phyloP scores from a whole-genome alignment of 2,797 vertebrate genomes.

The Cossypha dichroa region DNA sequence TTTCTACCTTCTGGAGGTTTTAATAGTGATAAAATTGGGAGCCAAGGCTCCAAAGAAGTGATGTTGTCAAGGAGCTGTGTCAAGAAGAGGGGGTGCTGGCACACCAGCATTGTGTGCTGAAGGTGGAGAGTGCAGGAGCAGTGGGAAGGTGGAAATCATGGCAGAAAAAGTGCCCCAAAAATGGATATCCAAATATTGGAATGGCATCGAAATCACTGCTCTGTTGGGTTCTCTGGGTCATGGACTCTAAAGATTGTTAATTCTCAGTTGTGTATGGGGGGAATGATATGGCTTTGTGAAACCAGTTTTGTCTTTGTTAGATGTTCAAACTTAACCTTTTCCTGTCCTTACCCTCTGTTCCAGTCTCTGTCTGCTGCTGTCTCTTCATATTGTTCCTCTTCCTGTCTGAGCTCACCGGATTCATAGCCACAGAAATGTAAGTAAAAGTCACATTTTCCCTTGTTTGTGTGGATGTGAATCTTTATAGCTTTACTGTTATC shows the following conservation, averaged over 20 bases:
- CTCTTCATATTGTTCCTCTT: conserved; percentile 99
- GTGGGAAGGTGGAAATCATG: not conserved
- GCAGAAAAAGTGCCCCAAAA: not conserved
- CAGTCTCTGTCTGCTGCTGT: conserved; percentile 98
- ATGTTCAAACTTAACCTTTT: conserved; percentile 15
- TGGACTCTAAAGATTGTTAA: not conserved
- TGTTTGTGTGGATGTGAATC: not conserved
- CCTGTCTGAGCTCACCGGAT: conserved; percentile 97
- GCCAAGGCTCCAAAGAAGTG: not conserved
- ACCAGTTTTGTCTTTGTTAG: not conserved
- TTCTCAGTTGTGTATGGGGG: not conserved
- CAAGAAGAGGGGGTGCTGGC: not conserved
- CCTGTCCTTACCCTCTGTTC: conserved; percentile 56
- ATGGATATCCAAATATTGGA: not conserved
- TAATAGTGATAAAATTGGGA: not conserved
- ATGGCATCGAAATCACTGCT: not conserved
- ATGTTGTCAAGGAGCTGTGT: not conserved
- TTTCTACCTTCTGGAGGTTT: not conserved
- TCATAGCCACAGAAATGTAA: conserved; percentile 98
- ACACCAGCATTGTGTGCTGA: not conserved
- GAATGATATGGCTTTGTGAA: not conserved
- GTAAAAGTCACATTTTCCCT: conserved; percentile 67
- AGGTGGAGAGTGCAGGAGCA: not conserved
- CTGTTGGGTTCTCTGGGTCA: not conserved
- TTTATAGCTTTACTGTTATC: not conserved